Percentiles rank a stretch among this genome's conserved stretches.
phyloP scores from a whole-genome alignment of 1,140 invertebrate species.

The Aphelinus certus region DNA sequence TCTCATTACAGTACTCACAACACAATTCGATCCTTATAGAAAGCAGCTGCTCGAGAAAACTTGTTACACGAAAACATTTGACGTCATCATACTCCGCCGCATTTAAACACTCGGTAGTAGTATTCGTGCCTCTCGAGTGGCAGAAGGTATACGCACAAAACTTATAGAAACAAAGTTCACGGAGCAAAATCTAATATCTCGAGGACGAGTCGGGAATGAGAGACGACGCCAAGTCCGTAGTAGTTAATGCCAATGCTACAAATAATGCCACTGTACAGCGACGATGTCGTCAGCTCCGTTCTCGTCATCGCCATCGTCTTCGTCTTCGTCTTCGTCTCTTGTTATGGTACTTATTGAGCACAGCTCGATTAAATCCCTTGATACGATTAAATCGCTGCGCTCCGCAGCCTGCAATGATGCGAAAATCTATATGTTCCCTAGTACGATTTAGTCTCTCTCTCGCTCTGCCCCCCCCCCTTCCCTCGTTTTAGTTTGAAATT shows the following conservation, averaged over 20 bases:
- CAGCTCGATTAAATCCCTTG: slow-evolving; percentile 22
- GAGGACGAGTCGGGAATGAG: slow-evolving; percentile 2
- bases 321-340: slow-evolving; percentile 9
- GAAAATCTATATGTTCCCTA: slow-evolving; percentile 22
- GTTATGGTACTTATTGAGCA: slow-evolving; percentile 36
- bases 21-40: too few species aligned
- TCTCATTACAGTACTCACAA: too few species aligned
- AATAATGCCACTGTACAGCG: slow-evolving; percentile 10
- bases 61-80: too few species aligned
- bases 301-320: background rate
- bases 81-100: too few species aligned
- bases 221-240: slow-evolving; percentile 9
- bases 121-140: too few species aligned
- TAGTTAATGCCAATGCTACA: slow-evolving; percentile 20
- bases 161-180: slow-evolving; percentile 26
- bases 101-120: too few species aligned
- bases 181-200: slow-evolving; percentile 26
- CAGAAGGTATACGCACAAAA: background rate
- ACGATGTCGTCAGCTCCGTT: background rate
- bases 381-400: slow-evolving; percentile 20
- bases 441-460: background rate
- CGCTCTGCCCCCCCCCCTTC: background rate
- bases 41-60: too few species aligned
- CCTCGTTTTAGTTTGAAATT: background rate
- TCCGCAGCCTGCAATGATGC: slow-evolving; percentile 4